These are phyloP conservation scores for Zele albiditarsus DNA, from an alignment of 2,888 invertebrate genomes.

Conservation along the genomic window DNA sequence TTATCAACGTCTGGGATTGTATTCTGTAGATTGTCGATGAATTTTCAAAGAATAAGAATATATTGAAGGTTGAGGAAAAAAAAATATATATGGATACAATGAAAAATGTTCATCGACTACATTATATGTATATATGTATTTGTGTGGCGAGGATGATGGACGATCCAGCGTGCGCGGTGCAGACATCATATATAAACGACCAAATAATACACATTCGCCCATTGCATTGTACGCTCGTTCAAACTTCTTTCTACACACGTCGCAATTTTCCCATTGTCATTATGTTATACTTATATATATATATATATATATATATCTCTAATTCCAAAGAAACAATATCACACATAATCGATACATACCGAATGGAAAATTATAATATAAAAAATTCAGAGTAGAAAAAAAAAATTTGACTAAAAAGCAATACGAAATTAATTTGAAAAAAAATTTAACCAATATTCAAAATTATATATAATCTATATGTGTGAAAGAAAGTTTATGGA, in stretches of 20 bases:
- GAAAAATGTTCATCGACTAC: neutral
- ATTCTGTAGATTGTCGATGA: conserved; percentile 1
- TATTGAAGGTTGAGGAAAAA: neutral
- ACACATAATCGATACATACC: neutral
- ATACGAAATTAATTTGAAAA: too few species aligned
- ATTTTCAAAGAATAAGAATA: neutral
- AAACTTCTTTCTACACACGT: neutral
- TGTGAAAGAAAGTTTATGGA: too few species aligned
- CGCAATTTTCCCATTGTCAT: neutral
- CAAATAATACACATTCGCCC: too few species aligned
- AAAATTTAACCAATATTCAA: too few species aligned
- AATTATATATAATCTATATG: too few species aligned
- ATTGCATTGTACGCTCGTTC: neutral
- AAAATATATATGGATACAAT: neutral
- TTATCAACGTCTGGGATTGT: neutral
- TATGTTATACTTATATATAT: too few species aligned
- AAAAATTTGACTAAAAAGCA: too few species aligned
- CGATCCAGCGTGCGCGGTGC: neutral
- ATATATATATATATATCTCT: neutral
- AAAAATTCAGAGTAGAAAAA: too few species aligned
- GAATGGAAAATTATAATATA: too few species aligned
- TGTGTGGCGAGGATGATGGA: neutral
- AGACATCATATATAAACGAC: neutral
- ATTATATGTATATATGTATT: neutral
- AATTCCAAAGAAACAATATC: neutral